These are phyloP conservation scores for Varanus komodoensis DNA, from an alignment of 2,113 vertebrate species.

Conservation along the genomic window DNA sequence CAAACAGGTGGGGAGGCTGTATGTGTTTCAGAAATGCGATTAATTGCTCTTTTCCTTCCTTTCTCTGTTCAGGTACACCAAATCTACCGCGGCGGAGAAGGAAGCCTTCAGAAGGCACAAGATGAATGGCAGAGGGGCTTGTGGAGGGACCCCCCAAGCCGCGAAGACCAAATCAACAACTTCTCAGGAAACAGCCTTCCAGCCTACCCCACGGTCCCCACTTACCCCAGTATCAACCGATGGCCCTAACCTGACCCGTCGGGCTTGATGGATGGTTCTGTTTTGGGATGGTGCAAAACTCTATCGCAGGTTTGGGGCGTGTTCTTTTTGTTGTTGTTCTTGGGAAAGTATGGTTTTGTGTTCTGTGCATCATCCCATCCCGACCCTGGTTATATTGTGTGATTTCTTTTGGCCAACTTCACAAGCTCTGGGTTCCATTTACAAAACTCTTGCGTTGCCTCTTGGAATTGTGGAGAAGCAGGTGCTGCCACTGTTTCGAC, in stretches of 20 bases:
- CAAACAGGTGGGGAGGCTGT: no score
- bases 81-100: constrained; percentile 89
- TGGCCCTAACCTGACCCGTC: constrained; percentile 74
- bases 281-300: constrained; percentile 36
- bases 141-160: constrained; percentile 86
- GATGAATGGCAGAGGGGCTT: constrained; percentile 88
- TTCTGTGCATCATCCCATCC: constrained; percentile 47
- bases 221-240: constrained; percentile 80
- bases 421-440: neutral
- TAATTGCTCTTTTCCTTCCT: neutral
- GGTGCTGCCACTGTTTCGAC: constrained; percentile 50
- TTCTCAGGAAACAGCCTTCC: constrained; percentile 92
- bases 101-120: constrained; percentile 91
- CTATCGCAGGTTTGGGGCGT: neutral
- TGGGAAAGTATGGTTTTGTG: neutral
- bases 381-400: neutral
- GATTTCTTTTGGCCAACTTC: neutral
- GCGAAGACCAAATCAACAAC: constrained; percentile 86
- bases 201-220: constrained; percentile 92
- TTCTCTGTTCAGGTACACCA: constrained; percentile 84
- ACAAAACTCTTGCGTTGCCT: neutral
- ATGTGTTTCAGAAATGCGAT: neutral
- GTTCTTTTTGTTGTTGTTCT: no score
- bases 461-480: neutral
- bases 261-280: constrained; percentile 61